Evolutionary conservation across 2,113 vertebrate species (phyloP).

Genomic region (Myiagra hebetior): DNA sequence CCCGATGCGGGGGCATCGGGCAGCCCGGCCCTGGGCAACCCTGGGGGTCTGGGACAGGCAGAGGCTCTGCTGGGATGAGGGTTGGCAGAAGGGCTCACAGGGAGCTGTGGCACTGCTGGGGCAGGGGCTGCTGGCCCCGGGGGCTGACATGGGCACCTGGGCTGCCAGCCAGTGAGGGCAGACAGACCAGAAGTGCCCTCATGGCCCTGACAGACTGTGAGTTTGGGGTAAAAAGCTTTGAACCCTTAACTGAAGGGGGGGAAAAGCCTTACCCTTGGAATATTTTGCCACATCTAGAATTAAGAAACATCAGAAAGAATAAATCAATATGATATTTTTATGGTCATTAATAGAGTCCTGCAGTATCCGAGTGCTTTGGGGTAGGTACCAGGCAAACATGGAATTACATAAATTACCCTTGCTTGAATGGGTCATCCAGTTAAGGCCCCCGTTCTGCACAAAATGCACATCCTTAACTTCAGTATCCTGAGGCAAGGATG

Average conservation of each 20-base stretch:
- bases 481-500: not conserved
- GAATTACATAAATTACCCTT: not conserved
- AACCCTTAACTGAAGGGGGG: not conserved
- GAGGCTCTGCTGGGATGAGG: not conserved
- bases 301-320: not conserved
- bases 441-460: not conserved
- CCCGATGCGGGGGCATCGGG: fast-evolving
- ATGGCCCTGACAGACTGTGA: not conserved
- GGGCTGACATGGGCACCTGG: not conserved
- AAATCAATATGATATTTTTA: not conserved
- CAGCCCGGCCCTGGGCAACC: not conserved
- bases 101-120: not conserved
- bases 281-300: not conserved
- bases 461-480: not conserved
- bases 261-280: not conserved
- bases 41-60: fast-evolving
- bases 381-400: not conserved
- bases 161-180: not conserved
- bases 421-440: not conserved
- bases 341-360: not conserved
- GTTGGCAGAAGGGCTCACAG: fast-evolving
- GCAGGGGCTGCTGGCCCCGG: fast-evolving
- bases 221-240: not conserved
- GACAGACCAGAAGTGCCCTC: not conserved
- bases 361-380: not conserved